Evolutionary conservation across 2,797 vertebrate species (phyloP).

Genomic region (Hypotaenidia okinawae): DNA sequence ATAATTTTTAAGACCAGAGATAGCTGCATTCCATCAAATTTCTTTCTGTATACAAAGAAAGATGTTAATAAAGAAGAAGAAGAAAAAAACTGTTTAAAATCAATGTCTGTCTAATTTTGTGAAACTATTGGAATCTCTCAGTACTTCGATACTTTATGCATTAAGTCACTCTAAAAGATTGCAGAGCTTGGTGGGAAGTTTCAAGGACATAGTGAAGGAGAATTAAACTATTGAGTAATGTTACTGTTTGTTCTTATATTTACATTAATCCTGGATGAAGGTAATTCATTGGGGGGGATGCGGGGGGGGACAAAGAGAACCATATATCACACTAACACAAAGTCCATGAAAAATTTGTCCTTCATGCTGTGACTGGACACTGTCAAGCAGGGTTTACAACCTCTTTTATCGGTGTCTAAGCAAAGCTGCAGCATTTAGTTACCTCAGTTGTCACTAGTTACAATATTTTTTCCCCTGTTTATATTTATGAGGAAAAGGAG

Average conservation of each 20-base stretch:
- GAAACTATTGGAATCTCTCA: slow-evolving; percentile 39
- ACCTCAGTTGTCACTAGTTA: background rate
- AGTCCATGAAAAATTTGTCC: slow-evolving; percentile 67
- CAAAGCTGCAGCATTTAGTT: background rate
- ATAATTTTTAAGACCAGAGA: slow-evolving; percentile 23
- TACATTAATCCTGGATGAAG: slow-evolving; percentile 73
- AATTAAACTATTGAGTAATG: slow-evolving; percentile 74
- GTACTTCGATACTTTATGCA: slow-evolving; percentile 36
- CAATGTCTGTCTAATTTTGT: slow-evolving; percentile 54
- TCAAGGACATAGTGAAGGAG: slow-evolving; percentile 73
- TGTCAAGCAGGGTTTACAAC: slow-evolving; percentile 6
- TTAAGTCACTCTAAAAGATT: slow-evolving; percentile 65
- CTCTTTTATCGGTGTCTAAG: slow-evolving; percentile 28
- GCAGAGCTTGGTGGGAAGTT: slow-evolving; percentile 60
- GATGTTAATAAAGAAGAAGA: slow-evolving; percentile 8
- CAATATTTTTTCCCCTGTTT: slow-evolving; percentile 40
- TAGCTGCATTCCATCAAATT: slow-evolving; percentile 28
- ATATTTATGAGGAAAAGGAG: slow-evolving; percentile 46
- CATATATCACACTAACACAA: slow-evolving; percentile 55
- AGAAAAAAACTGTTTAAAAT: slow-evolving; percentile 31
- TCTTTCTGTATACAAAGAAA: slow-evolving; percentile 20
- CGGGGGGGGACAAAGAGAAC: slow-evolving; percentile 6
- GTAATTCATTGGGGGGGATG: slow-evolving; percentile 45
- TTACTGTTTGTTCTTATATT: slow-evolving; percentile 72
- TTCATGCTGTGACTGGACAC: slow-evolving; percentile 68